Conservation (phyloP, 2,888 invertebrate species). For the Diarsia mendica region DNA sequence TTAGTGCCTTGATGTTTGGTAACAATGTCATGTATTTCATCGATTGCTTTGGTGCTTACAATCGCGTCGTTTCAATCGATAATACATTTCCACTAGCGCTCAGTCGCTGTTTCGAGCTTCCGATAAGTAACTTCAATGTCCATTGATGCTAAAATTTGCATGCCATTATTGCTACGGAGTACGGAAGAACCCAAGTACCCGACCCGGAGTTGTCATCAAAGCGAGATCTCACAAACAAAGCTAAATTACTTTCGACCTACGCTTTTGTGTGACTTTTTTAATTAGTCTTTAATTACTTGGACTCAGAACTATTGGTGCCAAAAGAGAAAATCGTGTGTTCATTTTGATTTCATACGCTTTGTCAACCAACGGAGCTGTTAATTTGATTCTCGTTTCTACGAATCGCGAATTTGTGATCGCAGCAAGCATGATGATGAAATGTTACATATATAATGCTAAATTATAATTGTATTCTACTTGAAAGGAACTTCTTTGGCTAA, state of each 20-base stretch:
- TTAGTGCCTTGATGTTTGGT: neutral
- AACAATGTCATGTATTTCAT: neutral
- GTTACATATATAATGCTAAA: neutral
- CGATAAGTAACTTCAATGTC: neutral
- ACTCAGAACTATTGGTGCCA: neutral
- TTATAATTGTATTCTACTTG: neutral
- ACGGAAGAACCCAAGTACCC: neutral
- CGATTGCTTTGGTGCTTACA: neutral
- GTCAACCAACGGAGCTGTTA: conserved; percentile 16
- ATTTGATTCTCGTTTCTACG: conserved; percentile 14
- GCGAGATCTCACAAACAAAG: conserved; percentile 22
- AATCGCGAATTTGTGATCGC: neutral
- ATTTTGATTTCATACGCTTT: conserved; percentile 23
- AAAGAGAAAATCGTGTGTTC: conserved; percentile 16
- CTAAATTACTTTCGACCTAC: conserved; percentile 20
- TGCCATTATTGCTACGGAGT: neutral
- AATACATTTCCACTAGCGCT: neutral
- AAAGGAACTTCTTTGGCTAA: neutral
- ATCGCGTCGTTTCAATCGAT: neutral
- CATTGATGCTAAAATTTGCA: neutral
- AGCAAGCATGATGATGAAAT: neutral
- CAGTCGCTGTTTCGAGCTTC: neutral
- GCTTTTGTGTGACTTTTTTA: conserved; percentile 1
- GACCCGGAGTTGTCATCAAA: conserved; percentile 9
- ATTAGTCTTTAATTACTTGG: conserved; percentile 18